Conservation (phyloP, 2,113 vertebrate species). For the Fregata magnificens region DNA sequence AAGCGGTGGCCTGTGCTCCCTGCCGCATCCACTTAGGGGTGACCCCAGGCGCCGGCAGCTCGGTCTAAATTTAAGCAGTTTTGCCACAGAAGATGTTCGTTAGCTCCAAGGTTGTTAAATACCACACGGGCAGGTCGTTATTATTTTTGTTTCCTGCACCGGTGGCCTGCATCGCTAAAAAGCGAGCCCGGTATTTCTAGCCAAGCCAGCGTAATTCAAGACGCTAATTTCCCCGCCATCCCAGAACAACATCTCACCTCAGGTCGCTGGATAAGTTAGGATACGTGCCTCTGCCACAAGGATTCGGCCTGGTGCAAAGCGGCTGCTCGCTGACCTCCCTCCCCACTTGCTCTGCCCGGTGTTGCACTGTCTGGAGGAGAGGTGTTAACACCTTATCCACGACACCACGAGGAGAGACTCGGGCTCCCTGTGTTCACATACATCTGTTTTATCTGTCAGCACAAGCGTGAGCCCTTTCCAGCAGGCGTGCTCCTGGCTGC, state of each 20-base stretch:
- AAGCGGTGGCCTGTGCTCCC: fast-evolving
- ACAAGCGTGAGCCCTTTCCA: neutral
- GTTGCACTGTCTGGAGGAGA: fast-evolving
- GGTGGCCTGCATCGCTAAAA: neutral
- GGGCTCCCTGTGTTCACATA: fast-evolving
- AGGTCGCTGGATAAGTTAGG: fast-evolving
- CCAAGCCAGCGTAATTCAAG: neutral
- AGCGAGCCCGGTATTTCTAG: fast-evolving
- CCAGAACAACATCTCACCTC: fast-evolving
- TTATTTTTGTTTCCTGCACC: neutral
- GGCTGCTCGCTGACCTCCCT: fast-evolving
- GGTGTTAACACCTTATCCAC: fast-evolving
- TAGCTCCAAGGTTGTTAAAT: neutral
- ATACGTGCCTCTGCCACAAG: fast-evolving
- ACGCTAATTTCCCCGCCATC: neutral
- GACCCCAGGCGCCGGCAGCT: neutral
- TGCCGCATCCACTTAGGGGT: fast-evolving
- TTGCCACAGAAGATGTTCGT: neutral
- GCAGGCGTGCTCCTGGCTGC: neutral
- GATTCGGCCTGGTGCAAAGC: fast-evolving
- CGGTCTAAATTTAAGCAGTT: neutral
- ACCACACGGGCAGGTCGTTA: too few relatives aligned
- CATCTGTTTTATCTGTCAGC: neutral
- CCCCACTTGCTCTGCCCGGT: fast-evolving
- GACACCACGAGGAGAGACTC: fast-evolving